Conservation (phyloP, 2,888 invertebrate genomes). For the Drosophila gaucha region DNA sequence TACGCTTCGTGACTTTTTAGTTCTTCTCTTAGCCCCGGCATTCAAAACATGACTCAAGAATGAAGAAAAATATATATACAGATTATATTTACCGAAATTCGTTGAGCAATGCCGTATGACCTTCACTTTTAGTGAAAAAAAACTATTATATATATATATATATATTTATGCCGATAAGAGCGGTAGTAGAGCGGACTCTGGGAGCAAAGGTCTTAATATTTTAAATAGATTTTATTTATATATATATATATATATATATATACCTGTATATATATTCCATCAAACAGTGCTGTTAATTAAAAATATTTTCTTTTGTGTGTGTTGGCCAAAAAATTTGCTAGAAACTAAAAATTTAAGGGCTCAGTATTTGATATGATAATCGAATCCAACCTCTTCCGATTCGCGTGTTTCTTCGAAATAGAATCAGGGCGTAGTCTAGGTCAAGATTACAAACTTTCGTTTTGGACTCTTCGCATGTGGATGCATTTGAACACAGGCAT, state of each 20-base stretch:
- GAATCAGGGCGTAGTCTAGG: conserved; percentile 2
- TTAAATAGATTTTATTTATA: background rate
- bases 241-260: background rate
- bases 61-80: background rate
- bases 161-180: conserved; percentile 25
- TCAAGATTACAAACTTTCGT: background rate
- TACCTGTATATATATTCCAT: background rate
- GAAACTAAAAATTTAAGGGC: background rate
- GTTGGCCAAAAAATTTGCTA: background rate
- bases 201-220: background rate
- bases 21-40: conserved; percentile 16
- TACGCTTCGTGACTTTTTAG: conserved; percentile 26
- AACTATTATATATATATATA: background rate
- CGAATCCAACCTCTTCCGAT: background rate
- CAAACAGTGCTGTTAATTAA: background rate
- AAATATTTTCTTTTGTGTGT: background rate
- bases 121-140: conserved; percentile 14
- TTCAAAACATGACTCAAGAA: conserved; percentile 13
- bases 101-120: conserved; percentile 14
- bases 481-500: too few relatives aligned
- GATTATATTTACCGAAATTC: conserved; percentile 17
- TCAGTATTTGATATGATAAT: background rate
- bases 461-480: too few relatives aligned
- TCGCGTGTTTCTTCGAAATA: background rate
- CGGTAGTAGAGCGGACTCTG: background rate